Percentiles rank a stretch among this genome's conserved stretches.
Evolutionary conservation across 1,140 invertebrate species (phyloP).

Genomic region (Anastrepha ludens): DNA sequence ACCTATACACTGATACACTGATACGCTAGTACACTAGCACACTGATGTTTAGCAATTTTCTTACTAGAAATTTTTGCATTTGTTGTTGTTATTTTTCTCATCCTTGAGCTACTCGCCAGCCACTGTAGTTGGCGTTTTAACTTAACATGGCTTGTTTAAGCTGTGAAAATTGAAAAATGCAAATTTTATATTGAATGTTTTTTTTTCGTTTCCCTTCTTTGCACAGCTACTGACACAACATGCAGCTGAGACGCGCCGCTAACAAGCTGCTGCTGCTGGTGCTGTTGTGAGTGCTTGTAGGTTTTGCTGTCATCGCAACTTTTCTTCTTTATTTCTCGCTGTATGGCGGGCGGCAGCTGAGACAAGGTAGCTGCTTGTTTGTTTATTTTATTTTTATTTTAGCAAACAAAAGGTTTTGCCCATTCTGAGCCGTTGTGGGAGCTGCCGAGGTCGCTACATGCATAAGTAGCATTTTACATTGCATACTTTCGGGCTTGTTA

Average conservation of each 20-base stretch:
- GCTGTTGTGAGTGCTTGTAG: not conserved
- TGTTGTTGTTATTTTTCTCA: not conserved
- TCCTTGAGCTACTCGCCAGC: slow-evolving; percentile 4
- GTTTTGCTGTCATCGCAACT: not conserved
- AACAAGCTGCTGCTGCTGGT: not conserved
- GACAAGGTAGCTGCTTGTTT: not conserved
- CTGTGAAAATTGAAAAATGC: slow-evolving; percentile 44
- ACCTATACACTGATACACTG: too few relatives aligned
- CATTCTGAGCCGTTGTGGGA: not conserved
- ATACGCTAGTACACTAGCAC: not conserved
- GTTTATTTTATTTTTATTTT: not conserved
- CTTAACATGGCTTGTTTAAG: not conserved
- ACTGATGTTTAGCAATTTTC: not conserved
- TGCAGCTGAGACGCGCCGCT: not conserved
- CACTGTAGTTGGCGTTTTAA: not conserved
- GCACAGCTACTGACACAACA: not conserved
- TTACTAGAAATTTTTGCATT: not conserved
- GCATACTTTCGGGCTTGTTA: slow-evolving; percentile 26
- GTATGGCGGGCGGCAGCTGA: too few relatives aligned
- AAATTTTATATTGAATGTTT: slow-evolving; percentile 34
- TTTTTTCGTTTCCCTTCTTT: not conserved
- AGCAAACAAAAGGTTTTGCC: not conserved
- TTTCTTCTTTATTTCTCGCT: not conserved
- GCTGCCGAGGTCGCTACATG: not conserved
- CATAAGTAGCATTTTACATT: slow-evolving; percentile 23